phyloP scores from a whole-genome alignment of 2,113 vertebrate species.

The Alosa alosa region DNA sequence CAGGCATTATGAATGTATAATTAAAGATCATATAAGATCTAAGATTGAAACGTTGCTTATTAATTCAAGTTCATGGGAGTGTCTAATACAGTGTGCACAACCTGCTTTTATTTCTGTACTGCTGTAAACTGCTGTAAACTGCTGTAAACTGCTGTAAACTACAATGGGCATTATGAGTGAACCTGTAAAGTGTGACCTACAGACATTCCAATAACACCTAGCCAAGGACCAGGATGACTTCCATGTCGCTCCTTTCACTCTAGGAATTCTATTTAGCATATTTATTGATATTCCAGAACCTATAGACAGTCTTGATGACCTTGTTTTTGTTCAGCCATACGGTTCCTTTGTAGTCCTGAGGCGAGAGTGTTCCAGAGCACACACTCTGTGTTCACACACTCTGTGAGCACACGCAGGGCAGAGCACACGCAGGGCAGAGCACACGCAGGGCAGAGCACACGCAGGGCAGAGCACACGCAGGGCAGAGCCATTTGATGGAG shows the following conservation, averaged over 20 bases:
- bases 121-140: no score
- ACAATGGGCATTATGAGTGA: no score
- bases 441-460: neutral
- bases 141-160: no score
- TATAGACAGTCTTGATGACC: neutral
- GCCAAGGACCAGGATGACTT: neutral
- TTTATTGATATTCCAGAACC: neutral
- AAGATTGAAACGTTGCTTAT: no score
- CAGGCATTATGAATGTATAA: no score
- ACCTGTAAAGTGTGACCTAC: no score
- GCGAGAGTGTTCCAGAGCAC: neutral
- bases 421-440: no score
- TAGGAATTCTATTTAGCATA: neutral
- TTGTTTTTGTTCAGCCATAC: neutral
- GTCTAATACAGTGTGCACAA: no score
- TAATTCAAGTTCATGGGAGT: no score
- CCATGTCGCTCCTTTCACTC: neutral
- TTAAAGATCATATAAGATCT: no score
- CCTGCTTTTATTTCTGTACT: no score
- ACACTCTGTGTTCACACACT: no score
- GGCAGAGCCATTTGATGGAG: neutral
- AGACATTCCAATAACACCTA: neutral
- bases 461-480: neutral
- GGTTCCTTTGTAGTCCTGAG: neutral
- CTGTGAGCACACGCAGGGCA: neutral